Conservation (phyloP, 2,888 invertebrate species). For the Spatulosminthurus flaviceps region DNA sequence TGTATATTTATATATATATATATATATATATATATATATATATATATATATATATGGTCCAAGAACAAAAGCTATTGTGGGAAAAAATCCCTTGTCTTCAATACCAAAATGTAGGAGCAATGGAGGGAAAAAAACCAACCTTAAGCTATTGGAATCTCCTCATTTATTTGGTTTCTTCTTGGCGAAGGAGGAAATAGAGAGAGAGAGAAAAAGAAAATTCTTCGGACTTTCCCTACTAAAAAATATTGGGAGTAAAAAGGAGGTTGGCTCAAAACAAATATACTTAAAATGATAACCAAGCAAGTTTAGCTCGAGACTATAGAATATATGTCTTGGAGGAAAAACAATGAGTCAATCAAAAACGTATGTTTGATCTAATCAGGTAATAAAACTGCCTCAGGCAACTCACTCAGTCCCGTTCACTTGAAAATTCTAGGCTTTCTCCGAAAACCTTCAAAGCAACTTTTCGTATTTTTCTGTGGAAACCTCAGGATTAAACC, state of each 20-base stretch:
- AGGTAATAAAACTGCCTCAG: not conserved
- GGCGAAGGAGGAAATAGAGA: not conserved
- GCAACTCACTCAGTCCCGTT: not conserved
- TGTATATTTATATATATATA: too few relatives aligned
- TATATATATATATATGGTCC: too few relatives aligned
- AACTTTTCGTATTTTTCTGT: too few relatives aligned
- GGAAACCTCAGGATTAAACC: too few relatives aligned
- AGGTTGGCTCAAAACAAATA: not conserved
- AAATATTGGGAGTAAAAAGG: not conserved
- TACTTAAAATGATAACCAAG: conserved; percentile 14
- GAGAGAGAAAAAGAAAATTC: not conserved
- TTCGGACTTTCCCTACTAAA: too few relatives aligned
- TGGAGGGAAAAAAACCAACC: not conserved
- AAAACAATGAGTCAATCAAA: conserved; percentile 23
- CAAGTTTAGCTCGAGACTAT: not conserved
- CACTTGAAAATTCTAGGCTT: not conserved
- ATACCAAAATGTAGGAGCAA: not conserved
- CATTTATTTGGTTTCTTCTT: not conserved
- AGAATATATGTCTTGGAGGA: not conserved
- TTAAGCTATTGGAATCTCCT: conserved; percentile 4
- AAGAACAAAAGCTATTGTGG: not conserved
- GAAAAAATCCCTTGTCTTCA: not conserved
- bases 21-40: too few relatives aligned
- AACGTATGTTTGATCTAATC: conserved; percentile 14
- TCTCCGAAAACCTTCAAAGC: too few relatives aligned